These are phyloP conservation scores for Deilephila elpenor DNA, from an alignment of 2,888 invertebrate species.

Conservation along the genomic window DNA sequence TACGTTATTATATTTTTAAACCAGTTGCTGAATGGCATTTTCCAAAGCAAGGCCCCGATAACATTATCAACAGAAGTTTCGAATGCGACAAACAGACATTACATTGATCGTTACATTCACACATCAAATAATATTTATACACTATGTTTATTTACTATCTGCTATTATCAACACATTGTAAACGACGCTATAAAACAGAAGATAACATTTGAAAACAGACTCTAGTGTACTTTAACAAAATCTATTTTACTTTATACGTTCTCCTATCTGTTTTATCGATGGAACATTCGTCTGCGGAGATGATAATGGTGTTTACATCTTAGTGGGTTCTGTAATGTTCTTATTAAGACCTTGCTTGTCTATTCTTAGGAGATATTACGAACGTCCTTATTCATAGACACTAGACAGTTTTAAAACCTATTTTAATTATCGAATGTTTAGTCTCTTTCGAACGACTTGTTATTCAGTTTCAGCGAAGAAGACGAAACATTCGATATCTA, in stretches of 20 bases:
- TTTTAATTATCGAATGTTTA: too few species aligned
- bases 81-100: background rate
- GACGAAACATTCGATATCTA: too few species aligned
- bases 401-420: too few species aligned
- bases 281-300: background rate
- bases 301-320: slow-evolving; percentile 9
- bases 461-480: too few species aligned
- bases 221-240: background rate
- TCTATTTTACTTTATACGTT: background rate
- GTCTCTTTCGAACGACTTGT: too few species aligned
- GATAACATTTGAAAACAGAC: background rate
- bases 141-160: slow-evolving; percentile 15
- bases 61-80: background rate
- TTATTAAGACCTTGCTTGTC: background rate
- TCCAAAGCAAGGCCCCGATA: too few species aligned
- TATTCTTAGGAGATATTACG: background rate
- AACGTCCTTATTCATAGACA: too few species aligned
- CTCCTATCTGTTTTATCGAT: background rate
- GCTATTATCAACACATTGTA: slow-evolving; percentile 19
- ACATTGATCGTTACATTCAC: background rate
- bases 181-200: background rate
- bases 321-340: slow-evolving; percentile 12
- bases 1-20: too few species aligned
- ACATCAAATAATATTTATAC: slow-evolving; percentile 7
- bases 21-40: too few species aligned